Conservation (phyloP, 53 echinoderm and acorn worm genomes). For the Antedon mediterranea region DNA sequence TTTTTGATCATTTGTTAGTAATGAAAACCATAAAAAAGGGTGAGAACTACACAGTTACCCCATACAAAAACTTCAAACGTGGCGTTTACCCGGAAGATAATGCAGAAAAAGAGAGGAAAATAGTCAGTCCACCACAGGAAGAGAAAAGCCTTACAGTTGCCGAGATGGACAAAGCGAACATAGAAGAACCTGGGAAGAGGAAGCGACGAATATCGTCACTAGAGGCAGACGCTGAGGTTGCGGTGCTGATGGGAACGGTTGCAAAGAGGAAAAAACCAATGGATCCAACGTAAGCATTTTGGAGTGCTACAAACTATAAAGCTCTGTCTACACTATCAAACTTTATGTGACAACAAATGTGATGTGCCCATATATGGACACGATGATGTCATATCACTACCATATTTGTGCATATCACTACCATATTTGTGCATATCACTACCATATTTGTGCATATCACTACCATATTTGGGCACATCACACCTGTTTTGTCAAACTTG, state of each 20-base stretch:
- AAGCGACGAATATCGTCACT: not conserved
- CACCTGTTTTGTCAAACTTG: no score
- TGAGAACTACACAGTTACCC: constrained; percentile 26
- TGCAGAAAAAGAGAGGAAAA: constrained; percentile 1
- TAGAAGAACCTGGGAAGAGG: constrained; percentile 21
- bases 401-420: no score
- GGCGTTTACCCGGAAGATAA: constrained; percentile 9
- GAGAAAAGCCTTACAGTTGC: not conserved
- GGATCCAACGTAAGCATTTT: constrained; percentile 95
- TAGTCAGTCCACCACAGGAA: not conserved
- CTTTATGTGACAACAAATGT: no score
- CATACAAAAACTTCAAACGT: constrained; percentile 49
- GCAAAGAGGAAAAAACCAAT: constrained; percentile 68
- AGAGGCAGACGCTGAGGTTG: constrained; percentile 67
- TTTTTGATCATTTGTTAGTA: constrained; percentile 18
- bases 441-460: no score
- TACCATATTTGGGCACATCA: no score
- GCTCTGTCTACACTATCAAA: no score
- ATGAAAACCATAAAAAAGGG: constrained; percentile 27
- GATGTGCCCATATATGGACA: no score
- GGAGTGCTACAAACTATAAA: no score
- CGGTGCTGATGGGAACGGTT: constrained; percentile 40
- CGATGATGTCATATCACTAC: no score
- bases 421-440: no score
- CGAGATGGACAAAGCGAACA: not conserved